Percentiles rank a stretch among this genome's conserved stretches.
phyloP scores from a whole-genome alignment of 2,113 vertebrate genomes.

The Pseudorasbora parva region DNA sequence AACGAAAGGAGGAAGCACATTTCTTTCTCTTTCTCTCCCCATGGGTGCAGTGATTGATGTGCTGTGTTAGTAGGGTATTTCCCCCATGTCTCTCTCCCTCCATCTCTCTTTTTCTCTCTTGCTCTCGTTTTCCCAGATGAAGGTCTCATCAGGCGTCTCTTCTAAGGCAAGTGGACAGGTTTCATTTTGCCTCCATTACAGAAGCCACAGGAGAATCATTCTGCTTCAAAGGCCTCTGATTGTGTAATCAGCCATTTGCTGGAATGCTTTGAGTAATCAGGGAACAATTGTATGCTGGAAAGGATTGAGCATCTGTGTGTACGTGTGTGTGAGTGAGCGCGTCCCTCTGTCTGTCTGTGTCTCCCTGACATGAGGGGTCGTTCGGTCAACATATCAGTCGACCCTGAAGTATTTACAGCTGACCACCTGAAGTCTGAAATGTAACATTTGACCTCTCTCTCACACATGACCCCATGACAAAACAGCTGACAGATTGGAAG shows the following conservation, averaged over 20 bases:
- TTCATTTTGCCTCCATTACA: conserved; percentile 72
- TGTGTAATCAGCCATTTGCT: conserved; percentile 69
- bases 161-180: conserved; percentile 65
- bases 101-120: conserved; percentile 32
- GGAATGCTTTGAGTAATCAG: conserved; percentile 45
- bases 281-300: conserved; percentile 44
- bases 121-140: conserved; percentile 30
- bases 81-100: conserved; percentile 35
- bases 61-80: conserved; percentile 48
- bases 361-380: not conserved
- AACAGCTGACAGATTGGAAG: not conserved
- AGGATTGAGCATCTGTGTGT: not conserved
- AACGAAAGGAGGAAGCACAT: not conserved
- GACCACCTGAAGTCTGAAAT: conserved; percentile 5
- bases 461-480: not conserved
- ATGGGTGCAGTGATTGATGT: conserved; percentile 40
- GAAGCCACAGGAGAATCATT: conserved; percentile 66
- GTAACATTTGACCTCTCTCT: conserved; percentile 16
- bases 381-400: not conserved
- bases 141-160: conserved; percentile 46
- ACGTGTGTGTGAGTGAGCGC: not conserved
- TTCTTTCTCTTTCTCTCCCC: conserved; percentile 39
- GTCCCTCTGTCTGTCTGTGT: conserved; percentile 16
- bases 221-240: conserved; percentile 71
- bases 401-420: conserved; percentile 13